These are phyloP conservation scores for Xestoiulus laeticollis DNA, from an alignment of 2,888 invertebrate genomes.

Conservation along the genomic window DNA sequence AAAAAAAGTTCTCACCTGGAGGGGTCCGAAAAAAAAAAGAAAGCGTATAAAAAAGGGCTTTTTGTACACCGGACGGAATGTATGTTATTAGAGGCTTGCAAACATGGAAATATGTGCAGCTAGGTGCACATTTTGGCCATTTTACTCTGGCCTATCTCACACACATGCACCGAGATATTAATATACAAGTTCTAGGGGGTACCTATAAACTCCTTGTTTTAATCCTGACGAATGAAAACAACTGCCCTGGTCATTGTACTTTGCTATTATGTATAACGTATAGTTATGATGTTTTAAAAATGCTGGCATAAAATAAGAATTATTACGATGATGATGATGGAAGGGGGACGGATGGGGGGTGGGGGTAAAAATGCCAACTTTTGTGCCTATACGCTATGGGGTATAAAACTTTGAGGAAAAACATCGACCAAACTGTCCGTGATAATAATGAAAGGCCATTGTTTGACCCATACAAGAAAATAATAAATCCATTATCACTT, in stretches of 20 bases:
- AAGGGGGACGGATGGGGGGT: not conserved
- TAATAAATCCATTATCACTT: conserved; percentile 41
- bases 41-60: not conserved
- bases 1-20: conserved; percentile 38
- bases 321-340: conserved; percentile 20
- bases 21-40: conserved; percentile 15
- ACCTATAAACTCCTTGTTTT: not conserved
- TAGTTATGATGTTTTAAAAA: conserved; percentile 32
- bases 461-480: conserved; percentile 13
- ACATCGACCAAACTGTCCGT: not conserved
- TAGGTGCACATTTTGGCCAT: conserved; percentile 40
- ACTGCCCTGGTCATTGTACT: conserved; percentile 35
- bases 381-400: not conserved
- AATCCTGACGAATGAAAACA: conserved; percentile 3
- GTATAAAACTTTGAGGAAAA: conserved; percentile 1
- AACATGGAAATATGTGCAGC: conserved; percentile 24
- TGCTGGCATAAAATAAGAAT: not conserved
- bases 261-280: conserved; percentile 36
- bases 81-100: conserved; percentile 28
- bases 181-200: conserved; percentile 24
- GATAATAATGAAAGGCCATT: conserved; percentile 30
- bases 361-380: not conserved
- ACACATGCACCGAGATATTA: conserved; percentile 25
- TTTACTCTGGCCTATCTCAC: conserved; percentile 10
- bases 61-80: conserved; percentile 2